Evolutionary conservation across 2,113 vertebrate genomes (phyloP).

Genomic region (Sminthopsis crassicaudata): DNA sequence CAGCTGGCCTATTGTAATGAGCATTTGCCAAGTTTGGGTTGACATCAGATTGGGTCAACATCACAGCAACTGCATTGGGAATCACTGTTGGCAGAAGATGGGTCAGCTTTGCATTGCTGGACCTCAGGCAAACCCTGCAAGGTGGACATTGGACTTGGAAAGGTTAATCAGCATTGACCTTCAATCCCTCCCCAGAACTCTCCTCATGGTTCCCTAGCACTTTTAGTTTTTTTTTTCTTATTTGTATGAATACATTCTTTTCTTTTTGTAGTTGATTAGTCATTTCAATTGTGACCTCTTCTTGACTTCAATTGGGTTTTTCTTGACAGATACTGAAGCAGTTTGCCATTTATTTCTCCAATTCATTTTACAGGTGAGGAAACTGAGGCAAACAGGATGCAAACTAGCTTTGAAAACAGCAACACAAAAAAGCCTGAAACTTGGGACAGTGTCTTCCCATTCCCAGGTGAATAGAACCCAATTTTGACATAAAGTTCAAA

Average conservation of each 20-base stretch:
- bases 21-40: background rate
- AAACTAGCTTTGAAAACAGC: background rate
- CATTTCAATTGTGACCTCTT: background rate
- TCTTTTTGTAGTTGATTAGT: background rate
- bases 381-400: background rate
- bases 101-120: background rate
- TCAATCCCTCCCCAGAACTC: background rate
- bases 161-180: background rate
- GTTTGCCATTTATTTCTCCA: background rate
- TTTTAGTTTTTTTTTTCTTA: background rate
- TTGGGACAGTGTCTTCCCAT: background rate
- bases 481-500: background rate
- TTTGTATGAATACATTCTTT: background rate
- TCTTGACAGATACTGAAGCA: background rate
- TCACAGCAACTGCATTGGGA: background rate
- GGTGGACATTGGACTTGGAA: background rate
- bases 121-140: background rate
- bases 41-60: constrained; percentile 1
- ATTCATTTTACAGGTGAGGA: too few relatives aligned
- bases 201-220: background rate
- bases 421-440: background rate
- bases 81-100: background rate
- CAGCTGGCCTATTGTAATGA: background rate
- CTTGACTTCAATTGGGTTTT: background rate
- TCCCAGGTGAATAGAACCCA: background rate